Percentiles rank a stretch among this genome's conserved stretches.
Conservation (phyloP, 2,113 vertebrate species). For the Galbula dea region DNA sequence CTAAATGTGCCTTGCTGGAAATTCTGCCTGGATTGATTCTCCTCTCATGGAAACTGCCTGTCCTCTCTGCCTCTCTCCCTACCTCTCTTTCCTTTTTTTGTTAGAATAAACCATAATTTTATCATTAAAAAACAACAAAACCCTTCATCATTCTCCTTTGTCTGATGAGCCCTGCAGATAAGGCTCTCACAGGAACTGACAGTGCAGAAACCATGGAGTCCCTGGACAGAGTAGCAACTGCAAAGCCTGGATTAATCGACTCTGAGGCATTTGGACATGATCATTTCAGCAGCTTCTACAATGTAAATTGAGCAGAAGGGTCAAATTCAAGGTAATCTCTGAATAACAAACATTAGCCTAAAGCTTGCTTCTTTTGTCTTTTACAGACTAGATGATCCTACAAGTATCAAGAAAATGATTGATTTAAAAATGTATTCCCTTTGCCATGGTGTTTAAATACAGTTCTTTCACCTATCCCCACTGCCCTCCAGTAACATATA, state of each 20-base stretch:
- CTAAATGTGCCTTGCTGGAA: constrained; percentile 51
- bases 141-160: not conserved
- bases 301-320: constrained; percentile 27
- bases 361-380: constrained; percentile 14
- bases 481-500: not conserved
- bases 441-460: not conserved
- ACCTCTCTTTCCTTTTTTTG: not conserved
- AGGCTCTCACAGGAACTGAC: not conserved
- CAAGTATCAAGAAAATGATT: not conserved
- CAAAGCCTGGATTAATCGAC: not conserved
- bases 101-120: constrained; percentile 1
- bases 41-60: not conserved
- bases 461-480: rapidly evolving
- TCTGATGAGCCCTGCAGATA: not conserved
- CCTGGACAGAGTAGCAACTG: not conserved
- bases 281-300: not conserved
- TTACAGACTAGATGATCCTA: not conserved
- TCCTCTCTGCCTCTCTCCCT: not conserved
- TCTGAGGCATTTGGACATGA: not conserved
- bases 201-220: not conserved
- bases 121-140: not conserved
- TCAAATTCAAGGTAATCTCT: constrained; percentile 49
- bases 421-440: not conserved
- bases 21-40: not conserved
- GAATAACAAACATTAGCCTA: not conserved